Base-by-base conservation (phyloP, 2,888 invertebrate genomes). In the Macrophya alboannulata region DNA sequence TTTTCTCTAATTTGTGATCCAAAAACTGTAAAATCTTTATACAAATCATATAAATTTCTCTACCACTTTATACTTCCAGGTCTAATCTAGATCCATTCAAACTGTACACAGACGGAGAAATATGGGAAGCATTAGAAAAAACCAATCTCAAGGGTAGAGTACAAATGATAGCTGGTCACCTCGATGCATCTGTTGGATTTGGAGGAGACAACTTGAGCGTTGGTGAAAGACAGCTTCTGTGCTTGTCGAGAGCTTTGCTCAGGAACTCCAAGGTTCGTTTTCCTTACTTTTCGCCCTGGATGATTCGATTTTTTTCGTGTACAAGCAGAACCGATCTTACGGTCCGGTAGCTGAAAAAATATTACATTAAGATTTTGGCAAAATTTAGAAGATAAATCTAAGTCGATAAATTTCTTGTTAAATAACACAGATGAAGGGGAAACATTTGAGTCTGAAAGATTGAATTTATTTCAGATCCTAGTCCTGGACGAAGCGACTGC, bases 161-260 rank as follows among this genome's bases (percentile, higher is more conserved):
- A 59, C 91, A 92, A 86, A 86, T 87, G 0, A 89, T 93, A 88
- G 87, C 90, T 4, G 91, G 91, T 1, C 92, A 93, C 81, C 90
- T 95, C 25, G 94, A 95, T 77, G 93, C 94, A n/a, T 89, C 91
- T 72, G 94, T 96, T 17, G 93, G 93, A 94, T 88, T 89, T 40
- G 91, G 90, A 9, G 93, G 92, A 21, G 91, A 89, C 59, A 92
- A 91, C 71, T 89, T 94, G 65, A 93, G 92, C 65, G 90, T 91
- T 25, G 96, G 96, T 10, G 96, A 96, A 89, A 94, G 95, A 85
- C 96, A 96, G 90, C 92, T 96, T 40, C 89, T 96, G 25, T 96
- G 96, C 89, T 94, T 96, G 90, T 95, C 96, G 1, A 92, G 96
- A 89, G 95, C 96, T 37, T 90, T 96, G 59, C 92, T 96, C 8